Evolutionary conservation across 2,888 invertebrate genomes (phyloP), one percentile per base, ranked within the genome.

Genomic region (Acrobasis consociella): DNA sequence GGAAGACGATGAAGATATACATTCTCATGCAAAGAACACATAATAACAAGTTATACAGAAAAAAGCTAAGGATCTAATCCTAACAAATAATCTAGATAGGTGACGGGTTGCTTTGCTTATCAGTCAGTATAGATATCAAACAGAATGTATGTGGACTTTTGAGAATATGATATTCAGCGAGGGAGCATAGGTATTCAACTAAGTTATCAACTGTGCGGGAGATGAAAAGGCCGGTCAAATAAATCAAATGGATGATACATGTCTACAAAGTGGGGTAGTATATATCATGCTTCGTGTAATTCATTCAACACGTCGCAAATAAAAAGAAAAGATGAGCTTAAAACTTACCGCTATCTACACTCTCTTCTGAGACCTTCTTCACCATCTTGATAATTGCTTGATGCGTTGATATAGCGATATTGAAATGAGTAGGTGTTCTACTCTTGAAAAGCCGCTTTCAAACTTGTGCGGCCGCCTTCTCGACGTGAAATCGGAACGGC

Each of bases 361-460:
- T 91, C 82, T 93, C 93, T 87, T 93, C 93, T 76, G 91, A 92
- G 82, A 93, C 91, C 87, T 93, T 93, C 87, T 93, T 93, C 83
- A 93, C 93, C 93, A 93, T 93, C 82, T 76, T 91, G 83, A 84
- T 80, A 74, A 70, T 85, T 85, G 82, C 81, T 79, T 86, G 86
- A 85, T 87, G 80, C 81, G 82, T 86, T 85, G 82, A 84, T 85
- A 83, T 81, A 86, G 82, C 81, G 78, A 87, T 86, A 85, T 86
- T 86, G 73, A 79, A 77, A 85, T 78, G 89, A 90, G 91, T 87
- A 90, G 89, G 81, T 85, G 80, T 86, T 82, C 87, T 89, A 89
- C 91, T 91, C 89, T 84, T 86, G 83, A 86, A 88, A 90, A 90
- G 89, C 92, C 91, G 92, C 91, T 92, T 92, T 91, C 89, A 89